Conservation (phyloP, 2,797 vertebrate genomes). For the Leontopithecus rosalia region DNA sequence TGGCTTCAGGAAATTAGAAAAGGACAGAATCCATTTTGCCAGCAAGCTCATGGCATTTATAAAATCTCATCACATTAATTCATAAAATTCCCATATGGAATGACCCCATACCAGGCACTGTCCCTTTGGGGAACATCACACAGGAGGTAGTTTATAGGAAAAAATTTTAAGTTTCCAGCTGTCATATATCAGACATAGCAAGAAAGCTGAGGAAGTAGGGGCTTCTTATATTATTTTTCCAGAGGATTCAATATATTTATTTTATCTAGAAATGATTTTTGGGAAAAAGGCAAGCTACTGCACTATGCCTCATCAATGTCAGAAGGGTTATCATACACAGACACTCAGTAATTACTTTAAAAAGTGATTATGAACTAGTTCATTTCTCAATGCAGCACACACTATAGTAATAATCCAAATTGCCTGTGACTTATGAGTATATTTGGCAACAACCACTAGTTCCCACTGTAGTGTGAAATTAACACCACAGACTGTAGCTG, state of each 20-base stretch:
- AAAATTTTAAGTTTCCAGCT: not conserved
- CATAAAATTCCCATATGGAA: not conserved
- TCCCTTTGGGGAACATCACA: not conserved
- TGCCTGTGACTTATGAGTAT: constrained; percentile 83
- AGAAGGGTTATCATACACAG: constrained; percentile 76
- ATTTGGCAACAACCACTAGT: constrained; percentile 83
- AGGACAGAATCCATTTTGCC: not conserved
- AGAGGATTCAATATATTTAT: constrained; percentile 30
- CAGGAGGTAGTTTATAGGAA: not conserved
- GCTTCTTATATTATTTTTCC: constrained; percentile 29
- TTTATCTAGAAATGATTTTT: constrained; percentile 55
- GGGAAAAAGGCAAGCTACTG: constrained; percentile 34
- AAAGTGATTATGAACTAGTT: constrained; percentile 81
- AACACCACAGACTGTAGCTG: constrained; percentile 79
- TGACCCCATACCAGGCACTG: not conserved
- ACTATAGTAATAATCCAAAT: constrained; percentile 83
- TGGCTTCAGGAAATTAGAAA: constrained; percentile 30
- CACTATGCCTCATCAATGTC: constrained; percentile 49
- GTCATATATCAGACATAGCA: not conserved
- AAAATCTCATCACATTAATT: not conserved
- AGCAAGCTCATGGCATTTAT: not conserved
- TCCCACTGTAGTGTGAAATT: constrained; percentile 85
- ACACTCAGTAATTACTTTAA: constrained; percentile 79
- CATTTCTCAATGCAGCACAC: constrained; percentile 74
- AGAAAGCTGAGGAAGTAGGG: not conserved